A percentile compares a stretch with the other conserved stretches of the same genome.
phyloP scores from a whole-genome alignment of 2,113 vertebrate genomes.

The Gymnarchus niloticus region DNA sequence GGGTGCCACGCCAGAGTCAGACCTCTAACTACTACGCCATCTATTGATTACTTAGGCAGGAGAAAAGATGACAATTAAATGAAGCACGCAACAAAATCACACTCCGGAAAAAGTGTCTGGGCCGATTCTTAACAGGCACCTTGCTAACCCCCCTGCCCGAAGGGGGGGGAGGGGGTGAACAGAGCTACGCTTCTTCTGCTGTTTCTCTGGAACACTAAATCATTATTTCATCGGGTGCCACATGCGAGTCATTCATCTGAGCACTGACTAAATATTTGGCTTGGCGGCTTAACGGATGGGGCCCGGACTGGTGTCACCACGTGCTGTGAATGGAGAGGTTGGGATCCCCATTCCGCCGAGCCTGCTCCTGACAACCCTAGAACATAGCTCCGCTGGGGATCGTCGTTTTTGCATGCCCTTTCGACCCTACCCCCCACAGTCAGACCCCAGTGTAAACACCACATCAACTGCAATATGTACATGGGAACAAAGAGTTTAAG shows the following conservation, averaged over 20 bases:
- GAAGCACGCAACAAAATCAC: neutral
- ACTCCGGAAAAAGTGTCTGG: neutral
- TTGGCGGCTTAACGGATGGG: constrained; percentile 18
- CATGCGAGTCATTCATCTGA: constrained; percentile 28
- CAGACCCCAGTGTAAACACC: neutral
- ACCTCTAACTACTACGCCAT: neutral
- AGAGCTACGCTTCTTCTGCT: neutral
- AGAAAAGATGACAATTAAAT: neutral
- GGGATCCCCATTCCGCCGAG: neutral
- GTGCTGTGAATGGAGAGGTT: constrained; percentile 13
- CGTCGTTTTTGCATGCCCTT: neutral
- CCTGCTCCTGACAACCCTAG: neutral
- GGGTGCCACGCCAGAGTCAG: neutral
- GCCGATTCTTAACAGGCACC: neutral
- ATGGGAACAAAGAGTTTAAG: neutral
- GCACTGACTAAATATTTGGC: constrained; percentile 38
- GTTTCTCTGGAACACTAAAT: constrained; percentile 2
- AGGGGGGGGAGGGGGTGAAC: neutral
- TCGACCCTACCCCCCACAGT: neutral
- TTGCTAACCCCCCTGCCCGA: neutral
- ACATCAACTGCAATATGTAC: neutral
- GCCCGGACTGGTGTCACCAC: constrained; percentile 10
- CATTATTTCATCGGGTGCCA: constrained; percentile 24
- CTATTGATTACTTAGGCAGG: neutral
- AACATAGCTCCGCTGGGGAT: neutral